These are phyloP conservation scores for Ricordea florida DNA, from an alignment of 92 coral and sea anemone genomes.

Conservation along the genomic window DNA sequence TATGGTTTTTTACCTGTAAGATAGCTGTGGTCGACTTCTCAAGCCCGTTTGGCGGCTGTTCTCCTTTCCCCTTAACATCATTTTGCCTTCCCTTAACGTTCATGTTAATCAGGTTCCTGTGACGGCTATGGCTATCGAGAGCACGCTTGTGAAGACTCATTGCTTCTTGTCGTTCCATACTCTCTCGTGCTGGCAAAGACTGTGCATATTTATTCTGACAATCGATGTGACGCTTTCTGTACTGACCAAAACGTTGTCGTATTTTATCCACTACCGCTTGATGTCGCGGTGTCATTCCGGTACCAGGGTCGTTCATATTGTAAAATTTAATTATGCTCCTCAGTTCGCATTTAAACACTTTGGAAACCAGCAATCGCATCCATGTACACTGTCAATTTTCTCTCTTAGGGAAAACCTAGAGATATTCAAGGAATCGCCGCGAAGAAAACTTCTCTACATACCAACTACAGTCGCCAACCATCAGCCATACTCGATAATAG, in stretches of 20 bases:
- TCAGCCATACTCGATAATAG: conserved; percentile 58
- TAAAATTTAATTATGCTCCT: background rate
- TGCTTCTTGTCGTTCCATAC: conserved; percentile 81
- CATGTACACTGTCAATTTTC: background rate
- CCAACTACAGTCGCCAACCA: conserved; percentile 35
- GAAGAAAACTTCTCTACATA: conserved; percentile 2
- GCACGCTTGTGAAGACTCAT: conserved; percentile 71
- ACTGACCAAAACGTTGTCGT: conserved; percentile 83
- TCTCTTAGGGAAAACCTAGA: background rate
- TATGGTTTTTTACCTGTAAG: conserved; percentile 66
- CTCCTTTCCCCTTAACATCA: conserved; percentile 69
- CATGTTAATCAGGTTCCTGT: conserved; percentile 69
- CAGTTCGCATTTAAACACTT: background rate
- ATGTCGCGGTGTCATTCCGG: conserved; percentile 86
- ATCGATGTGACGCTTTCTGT: conserved; percentile 77
- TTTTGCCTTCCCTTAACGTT: conserved; percentile 68
- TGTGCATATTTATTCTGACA: conserved; percentile 85
- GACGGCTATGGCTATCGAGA: conserved; percentile 73
- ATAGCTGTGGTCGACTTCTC: conserved; percentile 82
- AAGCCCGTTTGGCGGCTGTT: conserved; percentile 77
- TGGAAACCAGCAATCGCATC: background rate
- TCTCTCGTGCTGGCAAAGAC: conserved; percentile 73
- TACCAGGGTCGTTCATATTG: conserved; percentile 71
- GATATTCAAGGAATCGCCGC: background rate
- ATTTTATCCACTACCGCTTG: conserved; percentile 89